Conservation (phyloP, 2,888 invertebrate species). For the Dendrolimus houi region DNA sequence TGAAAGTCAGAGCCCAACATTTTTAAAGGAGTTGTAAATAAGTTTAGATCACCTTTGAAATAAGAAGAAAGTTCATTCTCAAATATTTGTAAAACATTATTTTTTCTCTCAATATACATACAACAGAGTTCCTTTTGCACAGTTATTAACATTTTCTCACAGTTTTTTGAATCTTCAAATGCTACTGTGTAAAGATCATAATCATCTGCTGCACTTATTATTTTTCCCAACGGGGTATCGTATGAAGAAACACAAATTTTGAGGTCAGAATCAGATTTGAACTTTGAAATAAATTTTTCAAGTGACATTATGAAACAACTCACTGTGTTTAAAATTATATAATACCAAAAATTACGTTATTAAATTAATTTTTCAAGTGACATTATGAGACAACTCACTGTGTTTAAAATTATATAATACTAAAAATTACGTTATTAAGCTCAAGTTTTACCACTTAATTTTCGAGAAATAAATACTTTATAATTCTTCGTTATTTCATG, state of each 20-base stretch:
- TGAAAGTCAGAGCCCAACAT: constrained; percentile 58
- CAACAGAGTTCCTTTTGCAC: constrained; percentile 32
- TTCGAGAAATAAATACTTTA: too few species aligned
- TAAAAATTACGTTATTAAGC: too few species aligned
- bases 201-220: constrained; percentile 47
- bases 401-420: too few species aligned
- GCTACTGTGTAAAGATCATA: constrained; percentile 39
- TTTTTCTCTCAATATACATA: constrained; percentile 33
- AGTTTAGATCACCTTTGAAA: constrained; percentile 43
- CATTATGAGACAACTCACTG: too few species aligned
- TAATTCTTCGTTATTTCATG: too few species aligned
- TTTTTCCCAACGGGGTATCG: constrained; percentile 43
- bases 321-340: too few species aligned
- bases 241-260: constrained; percentile 20
- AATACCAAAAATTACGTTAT: too few species aligned
- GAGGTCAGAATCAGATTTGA: neutral
- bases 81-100: constrained; percentile 31
- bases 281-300: constrained; percentile 4
- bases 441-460: too few species aligned
- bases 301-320: neutral
- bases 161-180: constrained; percentile 49
- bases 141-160: constrained; percentile 36
- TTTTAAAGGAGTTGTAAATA: constrained; percentile 51
- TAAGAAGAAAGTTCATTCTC: constrained; percentile 38
- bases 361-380: too few species aligned